These are phyloP conservation scores for Hydroisotoma schaefferi DNA, from an alignment of 2,888 invertebrate species.

Conservation along the genomic window DNA sequence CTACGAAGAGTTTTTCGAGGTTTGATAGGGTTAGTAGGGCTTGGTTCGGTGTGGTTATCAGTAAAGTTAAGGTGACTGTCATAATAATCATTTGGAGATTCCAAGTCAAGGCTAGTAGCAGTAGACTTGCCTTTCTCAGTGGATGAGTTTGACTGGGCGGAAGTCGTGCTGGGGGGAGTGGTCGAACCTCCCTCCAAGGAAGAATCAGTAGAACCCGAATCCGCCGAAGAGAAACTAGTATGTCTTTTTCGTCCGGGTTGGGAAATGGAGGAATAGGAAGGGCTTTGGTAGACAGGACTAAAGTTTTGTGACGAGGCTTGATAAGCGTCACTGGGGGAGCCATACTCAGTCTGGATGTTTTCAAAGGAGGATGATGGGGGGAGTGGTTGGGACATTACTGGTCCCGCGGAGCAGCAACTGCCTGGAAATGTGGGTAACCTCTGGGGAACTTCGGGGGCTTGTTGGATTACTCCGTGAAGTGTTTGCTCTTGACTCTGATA, in stretches of 20 bases:
- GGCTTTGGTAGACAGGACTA: conserved; percentile 38
- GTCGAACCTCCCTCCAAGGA: conserved; percentile 17
- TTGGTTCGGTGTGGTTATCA: background rate
- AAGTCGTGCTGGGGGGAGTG: conserved; percentile 27
- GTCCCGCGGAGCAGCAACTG: conserved; percentile 37
- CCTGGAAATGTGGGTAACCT: conserved; percentile 40
- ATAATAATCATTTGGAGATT: too few relatives aligned
- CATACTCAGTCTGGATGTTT: conserved; percentile 33
- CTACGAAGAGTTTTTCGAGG: background rate
- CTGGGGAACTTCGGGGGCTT: conserved; percentile 12
- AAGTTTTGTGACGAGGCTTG: conserved; percentile 36
- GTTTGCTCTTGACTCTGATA: background rate
- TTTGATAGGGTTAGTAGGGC: background rate
- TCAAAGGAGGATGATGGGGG: conserved; percentile 6
- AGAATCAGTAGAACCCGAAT: background rate
- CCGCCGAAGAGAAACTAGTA: background rate
- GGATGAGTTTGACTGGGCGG: background rate
- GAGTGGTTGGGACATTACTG: conserved; percentile 5
- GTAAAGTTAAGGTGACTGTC: background rate
- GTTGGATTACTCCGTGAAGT: conserved; percentile 23
- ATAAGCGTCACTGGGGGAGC: conserved; percentile 34
- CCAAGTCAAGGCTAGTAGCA: too few relatives aligned
- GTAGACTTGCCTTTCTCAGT: too few relatives aligned
- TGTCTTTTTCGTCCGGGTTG: conserved; percentile 27
- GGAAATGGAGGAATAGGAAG: conserved; percentile 16